phyloP scores from a whole-genome alignment of 2,888 invertebrate species.

The Eilema sororculum region DNA sequence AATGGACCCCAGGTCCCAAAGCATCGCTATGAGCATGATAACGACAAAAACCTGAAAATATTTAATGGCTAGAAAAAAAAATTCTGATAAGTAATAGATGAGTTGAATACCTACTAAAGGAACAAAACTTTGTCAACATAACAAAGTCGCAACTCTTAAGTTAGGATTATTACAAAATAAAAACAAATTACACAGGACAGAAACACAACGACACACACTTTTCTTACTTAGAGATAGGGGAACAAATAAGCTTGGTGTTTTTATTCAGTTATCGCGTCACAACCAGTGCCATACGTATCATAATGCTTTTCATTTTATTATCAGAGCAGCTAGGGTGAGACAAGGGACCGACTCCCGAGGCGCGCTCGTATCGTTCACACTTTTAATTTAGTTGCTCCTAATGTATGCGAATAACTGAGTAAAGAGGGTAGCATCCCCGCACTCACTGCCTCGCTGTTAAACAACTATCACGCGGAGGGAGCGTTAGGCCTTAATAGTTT shows the following conservation, averaged over 20 bases:
- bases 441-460: conserved; percentile 76
- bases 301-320: conserved; percentile 84
- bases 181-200: conserved; percentile 39
- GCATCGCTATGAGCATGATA: no score
- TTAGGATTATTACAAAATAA: conserved; percentile 30
- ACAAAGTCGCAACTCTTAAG: conserved; percentile 4
- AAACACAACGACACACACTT: conserved; percentile 57
- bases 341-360: conserved; percentile 67
- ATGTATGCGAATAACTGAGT: conserved; percentile 82
- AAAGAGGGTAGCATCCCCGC: conserved; percentile 70
- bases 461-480: conserved; percentile 84
- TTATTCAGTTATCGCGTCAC: conserved; percentile 78
- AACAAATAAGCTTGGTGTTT: conserved; percentile 72
- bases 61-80: neutral
- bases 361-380: conserved; percentile 80
- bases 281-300: conserved; percentile 82
- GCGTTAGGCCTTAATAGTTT: conserved; percentile 82
- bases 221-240: conserved; percentile 66
- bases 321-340: conserved; percentile 65
- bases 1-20: no score
- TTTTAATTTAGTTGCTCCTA: conserved; percentile 86
- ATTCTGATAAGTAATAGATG: neutral
- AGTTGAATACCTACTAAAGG: neutral
- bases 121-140: neutral
- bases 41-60: neutral